phyloP scores from a whole-genome alignment of 2,113 vertebrate genomes.

The Cottus gobio region DNA sequence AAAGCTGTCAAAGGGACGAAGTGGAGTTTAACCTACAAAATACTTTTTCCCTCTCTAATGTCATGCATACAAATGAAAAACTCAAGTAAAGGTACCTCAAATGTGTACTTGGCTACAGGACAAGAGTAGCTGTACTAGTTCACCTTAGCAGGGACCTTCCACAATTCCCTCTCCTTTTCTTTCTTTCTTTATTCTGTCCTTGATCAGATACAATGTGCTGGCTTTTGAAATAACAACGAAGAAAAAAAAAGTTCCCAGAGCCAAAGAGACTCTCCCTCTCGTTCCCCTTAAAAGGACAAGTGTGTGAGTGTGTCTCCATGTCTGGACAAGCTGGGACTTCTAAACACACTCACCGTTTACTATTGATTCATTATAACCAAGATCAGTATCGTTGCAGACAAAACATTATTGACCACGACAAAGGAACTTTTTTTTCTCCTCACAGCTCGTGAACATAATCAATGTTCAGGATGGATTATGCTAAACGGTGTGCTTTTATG shows the following conservation, averaged over 20 bases:
- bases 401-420: slow-evolving; percentile 54
- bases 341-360: slow-evolving; percentile 74
- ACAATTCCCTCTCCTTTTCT: neutral
- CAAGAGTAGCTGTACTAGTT: no score
- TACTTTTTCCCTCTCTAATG: neutral
- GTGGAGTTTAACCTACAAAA: neutral
- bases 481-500: neutral
- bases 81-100: neutral
- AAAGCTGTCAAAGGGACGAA: neutral
- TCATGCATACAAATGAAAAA: neutral
- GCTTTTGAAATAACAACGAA: slow-evolving; percentile 28
- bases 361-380: slow-evolving; percentile 52
- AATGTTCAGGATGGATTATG: slow-evolving; percentile 24
- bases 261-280: slow-evolving; percentile 3
- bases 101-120: neutral
- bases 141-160: neutral
- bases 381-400: slow-evolving; percentile 19
- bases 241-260: slow-evolving; percentile 38
- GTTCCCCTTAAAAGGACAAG: slow-evolving; percentile 80
- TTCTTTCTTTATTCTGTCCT: neutral
- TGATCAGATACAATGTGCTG: slow-evolving; percentile 29
- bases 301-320: slow-evolving; percentile 50
- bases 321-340: slow-evolving; percentile 54
- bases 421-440: neutral
- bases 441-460: slow-evolving; percentile 17